A percentile compares a stretch with the other conserved stretches of the same genome.
phyloP scores from a whole-genome alignment of 1,140 invertebrate species.

The Drosophila hydei region DNA sequence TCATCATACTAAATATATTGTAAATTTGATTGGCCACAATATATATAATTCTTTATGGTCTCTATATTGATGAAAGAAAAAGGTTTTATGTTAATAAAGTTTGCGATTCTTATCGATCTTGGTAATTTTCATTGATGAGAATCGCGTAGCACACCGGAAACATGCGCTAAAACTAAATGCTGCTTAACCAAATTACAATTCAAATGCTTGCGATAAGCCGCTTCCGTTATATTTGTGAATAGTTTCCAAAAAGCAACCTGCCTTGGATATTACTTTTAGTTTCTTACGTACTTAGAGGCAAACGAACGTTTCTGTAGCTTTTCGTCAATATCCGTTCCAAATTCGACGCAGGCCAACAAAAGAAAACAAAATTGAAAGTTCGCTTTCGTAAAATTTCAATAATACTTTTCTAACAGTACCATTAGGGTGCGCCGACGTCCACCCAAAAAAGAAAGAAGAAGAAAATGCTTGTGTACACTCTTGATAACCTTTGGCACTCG shows the following conservation, averaged over 20 bases:
- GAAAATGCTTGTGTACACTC: slow-evolving; percentile 6
- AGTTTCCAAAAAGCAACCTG: slow-evolving; percentile 5
- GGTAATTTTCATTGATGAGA: slow-evolving; percentile 21
- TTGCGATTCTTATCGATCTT: slow-evolving; percentile 4
- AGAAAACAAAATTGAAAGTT: slow-evolving; percentile 59
- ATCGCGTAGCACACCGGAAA: slow-evolving; percentile 24
- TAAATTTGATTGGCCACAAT: too few relatives aligned
- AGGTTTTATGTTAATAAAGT: slow-evolving; percentile 7
- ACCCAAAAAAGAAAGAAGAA: not conserved
- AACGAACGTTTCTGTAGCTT: slow-evolving; percentile 48
- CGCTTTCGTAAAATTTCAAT: slow-evolving; percentile 59
- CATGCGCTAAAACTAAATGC: slow-evolving; percentile 7
- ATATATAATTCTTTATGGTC: too few relatives aligned
- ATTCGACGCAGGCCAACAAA: slow-evolving; percentile 32
- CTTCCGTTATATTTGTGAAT: slow-evolving; percentile 5
- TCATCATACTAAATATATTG: too few relatives aligned
- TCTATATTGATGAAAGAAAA: too few relatives aligned
- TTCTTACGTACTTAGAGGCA: slow-evolving; percentile 5
- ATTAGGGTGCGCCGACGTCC: slow-evolving; percentile 8
- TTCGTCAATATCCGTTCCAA: slow-evolving; percentile 71
- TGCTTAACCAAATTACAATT: slow-evolving; percentile 16
- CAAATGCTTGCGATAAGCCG: slow-evolving; percentile 1
- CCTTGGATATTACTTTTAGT: slow-evolving; percentile 22
- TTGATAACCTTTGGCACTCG: slow-evolving; percentile 66
- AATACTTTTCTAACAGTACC: slow-evolving; percentile 47